A percentile compares a stretch with the other conserved stretches of the same genome.
These are phyloP conservation scores for Cygnus olor DNA, from an alignment of 2,797 vertebrate genomes.

Conservation along the genomic window DNA sequence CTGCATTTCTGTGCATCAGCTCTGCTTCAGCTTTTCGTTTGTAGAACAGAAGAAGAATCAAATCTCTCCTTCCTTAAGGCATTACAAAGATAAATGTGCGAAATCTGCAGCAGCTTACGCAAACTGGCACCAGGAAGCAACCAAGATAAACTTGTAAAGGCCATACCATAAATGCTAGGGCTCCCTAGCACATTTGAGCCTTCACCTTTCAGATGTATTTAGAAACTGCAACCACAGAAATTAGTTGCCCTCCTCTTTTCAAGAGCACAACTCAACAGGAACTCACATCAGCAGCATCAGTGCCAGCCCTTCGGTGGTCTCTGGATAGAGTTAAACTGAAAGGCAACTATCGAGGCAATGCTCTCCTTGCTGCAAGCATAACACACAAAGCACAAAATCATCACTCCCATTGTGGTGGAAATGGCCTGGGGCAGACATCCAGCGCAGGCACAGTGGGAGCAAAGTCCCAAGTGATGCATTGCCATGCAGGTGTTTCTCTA, in stretches of 20 bases:
- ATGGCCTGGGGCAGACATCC: background rate
- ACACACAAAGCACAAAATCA: background rate
- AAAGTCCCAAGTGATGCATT: background rate
- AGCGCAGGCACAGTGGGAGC: background rate
- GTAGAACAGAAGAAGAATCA: background rate
- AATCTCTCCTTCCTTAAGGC: background rate
- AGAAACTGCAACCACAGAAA: background rate
- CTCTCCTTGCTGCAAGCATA: background rate
- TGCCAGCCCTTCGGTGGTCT: background rate
- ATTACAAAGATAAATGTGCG: background rate
- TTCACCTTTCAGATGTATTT: background rate
- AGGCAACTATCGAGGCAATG: background rate
- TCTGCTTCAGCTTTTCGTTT: background rate
- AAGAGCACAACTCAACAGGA: background rate
- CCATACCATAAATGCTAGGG: background rate
- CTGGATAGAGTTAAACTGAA: background rate
- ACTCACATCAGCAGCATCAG: background rate
- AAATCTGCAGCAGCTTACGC: accelerated
- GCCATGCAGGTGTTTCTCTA: slow-evolving; percentile 53
- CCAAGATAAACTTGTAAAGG: background rate
- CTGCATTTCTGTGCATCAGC: too few relatives aligned
- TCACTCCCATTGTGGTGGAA: background rate
- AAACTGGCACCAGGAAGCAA: background rate
- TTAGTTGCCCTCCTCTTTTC: background rate
- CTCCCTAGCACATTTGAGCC: background rate